These are phyloP conservation scores for Rhinogobio ventralis DNA, from an alignment of 2,797 vertebrate species.

Conservation along the genomic window DNA sequence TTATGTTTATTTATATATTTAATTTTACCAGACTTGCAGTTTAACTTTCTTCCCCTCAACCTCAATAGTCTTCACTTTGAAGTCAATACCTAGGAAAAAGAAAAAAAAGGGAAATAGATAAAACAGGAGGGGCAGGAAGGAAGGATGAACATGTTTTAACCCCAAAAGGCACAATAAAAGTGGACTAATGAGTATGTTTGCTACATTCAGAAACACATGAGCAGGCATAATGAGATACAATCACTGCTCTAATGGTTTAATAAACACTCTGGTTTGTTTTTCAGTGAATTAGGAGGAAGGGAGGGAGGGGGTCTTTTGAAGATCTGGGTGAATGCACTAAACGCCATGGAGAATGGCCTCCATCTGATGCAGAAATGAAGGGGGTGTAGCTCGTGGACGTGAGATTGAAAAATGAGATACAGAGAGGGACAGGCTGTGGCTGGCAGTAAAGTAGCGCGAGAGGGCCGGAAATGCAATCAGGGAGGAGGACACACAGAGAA, in stretches of 20 bases:
- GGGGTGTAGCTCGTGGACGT: slow-evolving; percentile 11
- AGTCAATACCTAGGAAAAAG: slow-evolving; percentile 85
- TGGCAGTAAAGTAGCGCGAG: slow-evolving; percentile 32
- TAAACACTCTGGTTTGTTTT: slow-evolving; percentile 34
- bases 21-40: slow-evolving; percentile 90
- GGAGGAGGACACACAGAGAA: slow-evolving; percentile 9
- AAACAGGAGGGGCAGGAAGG: slow-evolving; percentile 23
- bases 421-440: slow-evolving; percentile 34
- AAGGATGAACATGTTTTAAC: slow-evolving; percentile 58
- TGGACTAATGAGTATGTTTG: background rate
- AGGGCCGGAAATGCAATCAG: slow-evolving; percentile 30
- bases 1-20: too few relatives aligned
- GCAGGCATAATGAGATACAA: slow-evolving; percentile 17
- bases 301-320: slow-evolving; percentile 56
- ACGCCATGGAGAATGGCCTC: slow-evolving; percentile 66
- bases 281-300: background rate
- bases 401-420: slow-evolving; percentile 50
- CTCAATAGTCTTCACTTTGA: slow-evolving; percentile 95
- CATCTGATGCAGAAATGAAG: slow-evolving; percentile 64
- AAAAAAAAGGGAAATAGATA: background rate
- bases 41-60: slow-evolving; percentile 95
- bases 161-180: slow-evolving; percentile 48
- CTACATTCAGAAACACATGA: background rate
- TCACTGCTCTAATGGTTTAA: slow-evolving; percentile 4
- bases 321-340: slow-evolving; percentile 69